Base-by-base conservation (phyloP, 2,797 vertebrate species). In the Hylomyscus alleni region DNA sequence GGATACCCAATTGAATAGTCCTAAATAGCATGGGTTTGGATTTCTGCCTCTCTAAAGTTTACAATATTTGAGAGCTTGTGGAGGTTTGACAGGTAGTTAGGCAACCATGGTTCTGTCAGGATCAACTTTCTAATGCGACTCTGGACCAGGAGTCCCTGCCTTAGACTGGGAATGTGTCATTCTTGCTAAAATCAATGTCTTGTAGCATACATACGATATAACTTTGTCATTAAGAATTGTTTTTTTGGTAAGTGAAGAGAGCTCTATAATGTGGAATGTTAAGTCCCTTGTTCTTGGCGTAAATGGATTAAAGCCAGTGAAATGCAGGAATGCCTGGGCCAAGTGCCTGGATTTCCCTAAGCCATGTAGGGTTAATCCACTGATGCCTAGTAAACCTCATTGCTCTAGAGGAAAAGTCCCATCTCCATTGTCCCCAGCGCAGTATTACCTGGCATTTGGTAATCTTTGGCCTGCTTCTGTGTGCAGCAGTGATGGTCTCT, bases 311-410 rank as follows among this genome's bases (percentile, higher is more conserved):
- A 90, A 40, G 26, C 62, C 69, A 15, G 62, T 15, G 52, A 84
- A 29, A 86, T 50, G 50, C 9, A 67, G 11, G 14, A 62, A 15
- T 60, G 13, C n/a, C 60, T 22, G 34, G 50, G 52, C 75, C 19
- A 40, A 85, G 87, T 37, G 44, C 77, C 87, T 94, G 54, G 78
- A 92, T 94, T 87, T 82, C 73, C 44, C 2, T 90, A 93, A 96
- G n/a, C 82, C n/a, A 31, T 78, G 56, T 75, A 78, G 52, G 24
- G 40, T 90, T 81, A 78, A 77, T 97, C 81, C 4, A 1, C 13
- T 96, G 83, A 81, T 86, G 75, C 87, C 76, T 14, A 3, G 75
- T 90, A 87, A 97, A 95, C 80, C 91, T 90, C 47, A 31, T 17
- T 60, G 40, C 52, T 77, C 13, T 10, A 47, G 54, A n/a, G 87